Percentiles rank a stretch among this genome's conserved stretches.
These are phyloP conservation scores for Sacculina carcini DNA, from an alignment of 2,888 invertebrate species.

Conservation along the genomic window DNA sequence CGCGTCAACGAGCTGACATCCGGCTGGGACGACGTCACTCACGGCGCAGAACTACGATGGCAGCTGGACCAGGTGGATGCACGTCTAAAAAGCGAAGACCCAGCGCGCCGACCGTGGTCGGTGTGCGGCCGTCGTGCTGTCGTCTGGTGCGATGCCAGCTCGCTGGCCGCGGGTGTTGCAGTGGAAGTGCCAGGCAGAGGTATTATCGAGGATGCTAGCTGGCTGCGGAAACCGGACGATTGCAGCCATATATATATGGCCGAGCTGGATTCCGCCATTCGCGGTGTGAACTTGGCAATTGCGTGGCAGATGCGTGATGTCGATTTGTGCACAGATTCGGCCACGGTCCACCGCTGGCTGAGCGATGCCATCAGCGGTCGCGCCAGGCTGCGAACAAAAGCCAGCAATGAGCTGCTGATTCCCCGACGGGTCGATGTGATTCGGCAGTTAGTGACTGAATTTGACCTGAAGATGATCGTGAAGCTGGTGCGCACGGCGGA, in stretches of 20 bases:
- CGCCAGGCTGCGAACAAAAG: too few relatives aligned
- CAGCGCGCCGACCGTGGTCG: background rate
- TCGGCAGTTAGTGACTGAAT: background rate
- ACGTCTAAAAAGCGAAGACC: background rate
- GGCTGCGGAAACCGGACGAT: background rate
- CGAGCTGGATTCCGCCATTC: background rate
- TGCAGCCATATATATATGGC: conserved; percentile 3
- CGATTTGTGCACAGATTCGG: background rate
- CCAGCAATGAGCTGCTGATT: background rate
- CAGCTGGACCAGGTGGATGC: background rate
- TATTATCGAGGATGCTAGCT: background rate
- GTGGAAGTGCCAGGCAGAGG: background rate
- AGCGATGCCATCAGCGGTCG: too few relatives aligned
- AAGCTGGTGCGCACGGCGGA: background rate
- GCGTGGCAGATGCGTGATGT: background rate
- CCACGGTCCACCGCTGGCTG: background rate
- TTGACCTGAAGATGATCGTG: background rate
- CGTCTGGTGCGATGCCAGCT: background rate
- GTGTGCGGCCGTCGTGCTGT: background rate
- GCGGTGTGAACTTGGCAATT: background rate
- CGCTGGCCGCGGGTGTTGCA: background rate
- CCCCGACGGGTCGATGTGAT: background rate
- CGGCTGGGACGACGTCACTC: too few relatives aligned
- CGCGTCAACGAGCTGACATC: too few relatives aligned
- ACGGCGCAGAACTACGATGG: background rate